phyloP scores from a whole-genome alignment of 1,140 invertebrate species.

The Halesus radiatus region DNA sequence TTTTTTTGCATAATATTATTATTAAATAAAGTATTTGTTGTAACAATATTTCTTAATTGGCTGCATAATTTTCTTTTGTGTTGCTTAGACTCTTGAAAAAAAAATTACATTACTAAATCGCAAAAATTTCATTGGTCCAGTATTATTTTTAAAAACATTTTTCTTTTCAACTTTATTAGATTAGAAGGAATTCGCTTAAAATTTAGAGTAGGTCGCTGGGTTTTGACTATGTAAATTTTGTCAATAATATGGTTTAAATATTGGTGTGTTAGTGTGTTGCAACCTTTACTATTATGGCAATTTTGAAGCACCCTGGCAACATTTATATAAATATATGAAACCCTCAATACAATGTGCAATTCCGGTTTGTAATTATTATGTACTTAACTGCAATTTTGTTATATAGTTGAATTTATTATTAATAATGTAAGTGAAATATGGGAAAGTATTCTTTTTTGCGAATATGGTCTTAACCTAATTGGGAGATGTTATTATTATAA shows the following conservation, averaged over 20 bases:
- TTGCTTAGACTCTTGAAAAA: neutral
- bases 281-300: slow-evolving; percentile 17
- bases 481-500: slow-evolving; percentile 55
- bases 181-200: slow-evolving; percentile 4
- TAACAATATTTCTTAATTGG: too few species aligned
- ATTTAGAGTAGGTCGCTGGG: neutral
- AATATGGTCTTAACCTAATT: slow-evolving; percentile 57
- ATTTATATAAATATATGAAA: slow-evolving; percentile 30
- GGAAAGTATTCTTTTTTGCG: slow-evolving; percentile 54
- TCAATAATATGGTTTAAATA: slow-evolving; percentile 32
- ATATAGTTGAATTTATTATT: slow-evolving; percentile 55
- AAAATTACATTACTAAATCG: too few species aligned
- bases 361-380: slow-evolving; percentile 50
- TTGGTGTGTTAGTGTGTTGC: slow-evolving; percentile 31
- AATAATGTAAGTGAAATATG: slow-evolving; percentile 54
- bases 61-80: neutral
- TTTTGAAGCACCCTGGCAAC: slow-evolving; percentile 36
- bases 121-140: slow-evolving; percentile 2
- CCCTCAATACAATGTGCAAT: slow-evolving; percentile 54
- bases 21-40: neutral
- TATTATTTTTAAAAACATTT: slow-evolving; percentile 16
- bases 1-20: neutral
- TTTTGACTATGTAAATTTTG: slow-evolving; percentile 44
- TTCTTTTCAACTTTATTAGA: slow-evolving; percentile 20
- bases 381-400: slow-evolving; percentile 57